phyloP scores from a whole-genome alignment of 2,113 vertebrate genomes.

The Speoplatyrhinus poulsoni region DNA sequence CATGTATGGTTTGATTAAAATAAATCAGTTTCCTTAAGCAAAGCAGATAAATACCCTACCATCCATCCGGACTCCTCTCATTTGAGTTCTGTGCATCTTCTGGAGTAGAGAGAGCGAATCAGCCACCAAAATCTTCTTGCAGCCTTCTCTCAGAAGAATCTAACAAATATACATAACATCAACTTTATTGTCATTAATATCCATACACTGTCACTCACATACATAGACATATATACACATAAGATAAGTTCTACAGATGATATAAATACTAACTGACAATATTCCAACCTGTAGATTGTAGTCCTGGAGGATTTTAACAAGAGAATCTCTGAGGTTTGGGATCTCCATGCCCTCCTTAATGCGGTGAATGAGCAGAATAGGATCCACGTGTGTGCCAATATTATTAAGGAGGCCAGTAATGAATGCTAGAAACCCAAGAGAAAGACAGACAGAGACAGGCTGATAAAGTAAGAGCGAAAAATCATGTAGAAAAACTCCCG shows the following conservation, averaged over 20 bases:
- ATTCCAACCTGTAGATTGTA: slow-evolving; percentile 92
- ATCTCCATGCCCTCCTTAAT: slow-evolving; percentile 99
- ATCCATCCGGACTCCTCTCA: slow-evolving; percentile 88
- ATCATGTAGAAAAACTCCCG: background rate
- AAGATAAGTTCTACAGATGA: too few species aligned
- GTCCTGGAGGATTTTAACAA: slow-evolving; percentile 98
- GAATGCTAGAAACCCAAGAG: slow-evolving; percentile 81
- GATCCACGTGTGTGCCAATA: slow-evolving; percentile 96
- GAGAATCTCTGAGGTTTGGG: slow-evolving; percentile 93
- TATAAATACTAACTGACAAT: too few species aligned
- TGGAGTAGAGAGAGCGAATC: slow-evolving; percentile 93
- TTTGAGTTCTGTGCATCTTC: slow-evolving; percentile 96
- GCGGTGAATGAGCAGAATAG: slow-evolving; percentile 93
- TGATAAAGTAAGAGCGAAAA: background rate
- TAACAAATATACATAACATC: slow-evolving; percentile 44
- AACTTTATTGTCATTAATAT: too few species aligned
- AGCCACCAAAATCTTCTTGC: slow-evolving; percentile 97
- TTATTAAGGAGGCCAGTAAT: slow-evolving; percentile 98
- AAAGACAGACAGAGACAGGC: background rate
- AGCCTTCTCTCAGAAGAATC: slow-evolving; percentile 95
- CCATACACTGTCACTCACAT: too few species aligned
- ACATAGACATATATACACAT: too few species aligned
- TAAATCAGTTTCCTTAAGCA: background rate
- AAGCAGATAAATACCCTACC: slow-evolving; percentile 71
- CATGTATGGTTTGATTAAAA: too few species aligned